Evolutionary conservation across 2,888 invertebrate genomes (phyloP).

Genomic region (Tuberolachnus salignus): DNA sequence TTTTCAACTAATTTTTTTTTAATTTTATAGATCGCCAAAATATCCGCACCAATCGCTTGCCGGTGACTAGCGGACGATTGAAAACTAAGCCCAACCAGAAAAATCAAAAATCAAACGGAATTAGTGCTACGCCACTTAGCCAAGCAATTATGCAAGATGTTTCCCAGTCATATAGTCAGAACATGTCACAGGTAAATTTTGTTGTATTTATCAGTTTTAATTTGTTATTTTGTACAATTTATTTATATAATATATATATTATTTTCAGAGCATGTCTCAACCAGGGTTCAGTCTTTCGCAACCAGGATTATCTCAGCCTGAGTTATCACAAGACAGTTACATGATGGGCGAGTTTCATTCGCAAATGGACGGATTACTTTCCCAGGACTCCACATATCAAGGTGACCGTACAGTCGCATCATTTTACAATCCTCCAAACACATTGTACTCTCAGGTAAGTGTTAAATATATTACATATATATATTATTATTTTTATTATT

Average conservation of each 20-base stretch:
- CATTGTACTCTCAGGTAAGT: constrained; percentile 59
- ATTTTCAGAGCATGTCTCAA: constrained; percentile 72
- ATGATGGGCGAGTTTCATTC: constrained; percentile 85
- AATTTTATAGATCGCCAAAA: constrained; percentile 49
- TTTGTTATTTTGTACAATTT: too few relatives aligned
- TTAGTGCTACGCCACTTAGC: constrained; percentile 61
- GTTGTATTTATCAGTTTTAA: background rate
- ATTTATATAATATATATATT: too few relatives aligned
- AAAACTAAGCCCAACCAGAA: constrained; percentile 58
- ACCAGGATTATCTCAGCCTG: constrained; percentile 74
- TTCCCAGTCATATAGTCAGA: constrained; percentile 73
- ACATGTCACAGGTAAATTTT: constrained; percentile 63
- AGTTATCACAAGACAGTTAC: constrained; percentile 81
- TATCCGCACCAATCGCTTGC: constrained; percentile 41
- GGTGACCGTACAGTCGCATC: constrained; percentile 63
- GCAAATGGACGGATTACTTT: constrained; percentile 92
- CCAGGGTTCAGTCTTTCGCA: constrained; percentile 73
- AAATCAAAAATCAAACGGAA: constrained; percentile 59
- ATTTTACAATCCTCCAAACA: constrained; percentile 59
- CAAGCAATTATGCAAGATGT: constrained; percentile 70
- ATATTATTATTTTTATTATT: too few relatives aligned
- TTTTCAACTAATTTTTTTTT: background rate
- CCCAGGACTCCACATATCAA: constrained; percentile 89
- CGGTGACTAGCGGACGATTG: constrained; percentile 57
- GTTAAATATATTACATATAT: background rate